A percentile compares a stretch with the other conserved stretches of the same genome.
Evolutionary conservation across 2,797 vertebrate species (phyloP).

Genomic region (Setipinna tenuifilis): DNA sequence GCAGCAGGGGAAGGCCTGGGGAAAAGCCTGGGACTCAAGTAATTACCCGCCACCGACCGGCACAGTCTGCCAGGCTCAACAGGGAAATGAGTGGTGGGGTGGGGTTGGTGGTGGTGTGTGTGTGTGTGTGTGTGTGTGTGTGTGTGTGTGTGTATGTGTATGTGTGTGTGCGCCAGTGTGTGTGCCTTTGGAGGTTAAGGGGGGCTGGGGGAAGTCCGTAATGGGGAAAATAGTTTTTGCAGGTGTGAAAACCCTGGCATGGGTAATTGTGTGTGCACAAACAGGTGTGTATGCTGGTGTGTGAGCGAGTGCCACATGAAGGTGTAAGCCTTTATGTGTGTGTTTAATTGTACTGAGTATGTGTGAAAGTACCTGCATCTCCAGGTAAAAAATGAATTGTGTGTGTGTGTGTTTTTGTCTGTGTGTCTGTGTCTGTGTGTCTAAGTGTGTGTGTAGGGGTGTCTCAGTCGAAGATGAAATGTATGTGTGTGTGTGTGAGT

Average conservation of each 20-base stretch:
- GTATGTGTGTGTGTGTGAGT: conserved; percentile 26
- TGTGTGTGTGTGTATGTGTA: too few relatives aligned
- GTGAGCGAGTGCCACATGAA: not conserved
- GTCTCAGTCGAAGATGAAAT: not conserved
- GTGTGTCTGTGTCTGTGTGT: conserved; percentile 12
- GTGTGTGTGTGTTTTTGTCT: not conserved
- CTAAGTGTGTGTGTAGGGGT: not conserved
- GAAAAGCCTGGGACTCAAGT: conserved; percentile 46
- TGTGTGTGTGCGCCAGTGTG: too few relatives aligned
- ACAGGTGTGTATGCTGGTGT: not conserved
- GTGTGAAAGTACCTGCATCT: too few relatives aligned
- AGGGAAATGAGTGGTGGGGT: conserved; percentile 48
- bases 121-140: too few relatives aligned
- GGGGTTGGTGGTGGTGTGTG: conserved; percentile 17
- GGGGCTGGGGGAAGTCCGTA: too few relatives aligned
- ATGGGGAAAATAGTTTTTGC: not conserved
- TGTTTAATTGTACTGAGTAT: too few relatives aligned
- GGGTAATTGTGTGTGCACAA: not conserved
- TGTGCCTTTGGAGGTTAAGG: too few relatives aligned
- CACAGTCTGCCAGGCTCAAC: conserved; percentile 52
- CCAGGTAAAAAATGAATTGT: too few relatives aligned
- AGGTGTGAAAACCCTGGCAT: not conserved
- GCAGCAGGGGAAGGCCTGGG: conserved; percentile 11
- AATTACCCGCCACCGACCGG: conserved; percentile 46
- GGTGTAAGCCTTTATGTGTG: not conserved